Conservation (phyloP, 2,888 invertebrate genomes). For the Ischnus inquisitorius region DNA sequence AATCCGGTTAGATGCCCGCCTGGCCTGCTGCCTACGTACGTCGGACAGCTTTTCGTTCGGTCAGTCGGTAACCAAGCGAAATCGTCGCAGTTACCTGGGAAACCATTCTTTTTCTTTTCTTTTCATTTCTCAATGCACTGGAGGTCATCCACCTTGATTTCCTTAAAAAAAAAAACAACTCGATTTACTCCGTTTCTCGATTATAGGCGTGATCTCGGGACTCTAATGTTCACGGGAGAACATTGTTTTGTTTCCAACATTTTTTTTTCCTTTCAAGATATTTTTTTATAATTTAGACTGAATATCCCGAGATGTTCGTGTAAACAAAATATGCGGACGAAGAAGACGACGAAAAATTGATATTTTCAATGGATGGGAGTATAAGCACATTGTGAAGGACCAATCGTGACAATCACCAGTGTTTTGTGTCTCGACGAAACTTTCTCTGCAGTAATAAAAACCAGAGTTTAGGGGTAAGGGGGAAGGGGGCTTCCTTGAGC, state of each 20-base stretch:
- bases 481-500: slow-evolving; percentile 17
- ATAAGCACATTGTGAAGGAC: neutral
- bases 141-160: neutral
- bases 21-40: slow-evolving; percentile 58
- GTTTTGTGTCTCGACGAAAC: neutral
- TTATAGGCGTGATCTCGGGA: neutral
- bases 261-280: no score
- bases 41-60: slow-evolving; percentile 52
- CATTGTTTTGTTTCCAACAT: neutral
- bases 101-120: neutral
- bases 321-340: no score
- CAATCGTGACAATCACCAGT: neutral
- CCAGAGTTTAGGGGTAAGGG: no score
- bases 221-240: neutral
- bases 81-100: neutral
- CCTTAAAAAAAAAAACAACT: neutral
- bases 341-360: neutral
- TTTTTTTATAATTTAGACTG: neutral
- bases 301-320: no score
- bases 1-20: slow-evolving; percentile 77
- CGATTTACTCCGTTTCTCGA: no score
- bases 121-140: neutral
- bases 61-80: slow-evolving; percentile 41
- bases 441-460: neutral
- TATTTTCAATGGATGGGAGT: neutral